phyloP scores from a whole-genome alignment of 2,113 vertebrate species.

The Ornithorhynchus anatinus region DNA sequence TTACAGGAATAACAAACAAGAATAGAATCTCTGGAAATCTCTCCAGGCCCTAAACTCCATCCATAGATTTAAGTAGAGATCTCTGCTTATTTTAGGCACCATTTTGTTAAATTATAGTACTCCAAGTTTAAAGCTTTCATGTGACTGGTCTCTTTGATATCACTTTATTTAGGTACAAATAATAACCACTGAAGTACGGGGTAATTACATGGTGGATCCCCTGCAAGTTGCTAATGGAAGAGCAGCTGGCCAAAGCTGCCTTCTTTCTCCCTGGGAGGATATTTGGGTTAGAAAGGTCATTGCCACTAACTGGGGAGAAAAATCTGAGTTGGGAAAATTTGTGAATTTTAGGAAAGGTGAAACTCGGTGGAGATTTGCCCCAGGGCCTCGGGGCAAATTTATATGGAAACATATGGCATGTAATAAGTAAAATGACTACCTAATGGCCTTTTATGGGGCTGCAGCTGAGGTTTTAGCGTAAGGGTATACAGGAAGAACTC shows the following conservation, averaged over 20 bases:
- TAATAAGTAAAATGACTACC: neutral
- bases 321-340: neutral
- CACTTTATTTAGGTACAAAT: slow-evolving; percentile 2
- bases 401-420: neutral
- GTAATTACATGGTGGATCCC: neutral
- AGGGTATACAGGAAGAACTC: neutral
- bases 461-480: too few species aligned
- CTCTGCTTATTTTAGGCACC: neutral
- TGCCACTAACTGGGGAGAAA: neutral
- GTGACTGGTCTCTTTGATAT: neutral
- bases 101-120: slow-evolving; percentile 6
- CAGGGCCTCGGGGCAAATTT: neutral
- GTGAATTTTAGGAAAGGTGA: too few species aligned
- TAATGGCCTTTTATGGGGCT: too few species aligned
- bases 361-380: neutral
- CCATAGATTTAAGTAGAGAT: neutral
- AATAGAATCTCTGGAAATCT: neutral
- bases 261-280: neutral
- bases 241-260: neutral
- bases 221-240: slow-evolving; percentile 1
- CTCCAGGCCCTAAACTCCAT: neutral
- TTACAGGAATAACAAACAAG: neutral
- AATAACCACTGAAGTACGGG: neutral
- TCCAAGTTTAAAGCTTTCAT: neutral
- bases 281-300: neutral